A percentile compares a stretch with the other conserved stretches of the same genome.
Evolutionary conservation across 1,140 invertebrate genomes (phyloP).

Genomic region (Nixonia krombeini): DNA sequence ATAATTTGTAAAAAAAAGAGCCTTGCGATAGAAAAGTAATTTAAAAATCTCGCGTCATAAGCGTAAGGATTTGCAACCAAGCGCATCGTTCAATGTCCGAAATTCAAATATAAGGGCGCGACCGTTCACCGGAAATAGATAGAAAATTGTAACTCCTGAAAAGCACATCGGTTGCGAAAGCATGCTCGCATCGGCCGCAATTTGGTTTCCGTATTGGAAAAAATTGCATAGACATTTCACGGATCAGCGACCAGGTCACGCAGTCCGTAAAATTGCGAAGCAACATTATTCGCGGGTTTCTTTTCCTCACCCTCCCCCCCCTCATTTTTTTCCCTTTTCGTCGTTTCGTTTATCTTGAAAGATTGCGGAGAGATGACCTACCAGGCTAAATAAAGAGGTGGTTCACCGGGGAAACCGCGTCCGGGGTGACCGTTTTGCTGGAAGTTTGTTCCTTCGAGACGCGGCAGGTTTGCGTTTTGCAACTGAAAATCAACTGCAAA

Average conservation of each 20-base stretch:
- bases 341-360: slow-evolving; percentile 19
- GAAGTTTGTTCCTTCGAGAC: neutral
- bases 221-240: slow-evolving; percentile 37
- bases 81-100: slow-evolving; percentile 6
- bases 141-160: slow-evolving; percentile 6
- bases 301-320: neutral
- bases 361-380: slow-evolving; percentile 22
- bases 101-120: slow-evolving; percentile 19
- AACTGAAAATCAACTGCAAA: neutral
- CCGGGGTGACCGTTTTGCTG: neutral
- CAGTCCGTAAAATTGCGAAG: slow-evolving; percentile 60
- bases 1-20: slow-evolving; percentile 6
- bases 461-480: neutral
- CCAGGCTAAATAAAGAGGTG: slow-evolving; percentile 47
- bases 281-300: slow-evolving; percentile 55
- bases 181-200: slow-evolving; percentile 23
- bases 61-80: slow-evolving; percentile 33
- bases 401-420: no score
- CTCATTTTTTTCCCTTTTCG: slow-evolving; percentile 6
- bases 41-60: slow-evolving; percentile 15
- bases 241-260: slow-evolving; percentile 42
- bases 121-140: slow-evolving; percentile 4
- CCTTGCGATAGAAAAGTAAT: slow-evolving; percentile 20
- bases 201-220: slow-evolving; percentile 36
- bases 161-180: neutral